These are phyloP conservation scores for Chalcosyrphus nemorum DNA, from an alignment of 2,888 invertebrate species.

Conservation along the genomic window DNA sequence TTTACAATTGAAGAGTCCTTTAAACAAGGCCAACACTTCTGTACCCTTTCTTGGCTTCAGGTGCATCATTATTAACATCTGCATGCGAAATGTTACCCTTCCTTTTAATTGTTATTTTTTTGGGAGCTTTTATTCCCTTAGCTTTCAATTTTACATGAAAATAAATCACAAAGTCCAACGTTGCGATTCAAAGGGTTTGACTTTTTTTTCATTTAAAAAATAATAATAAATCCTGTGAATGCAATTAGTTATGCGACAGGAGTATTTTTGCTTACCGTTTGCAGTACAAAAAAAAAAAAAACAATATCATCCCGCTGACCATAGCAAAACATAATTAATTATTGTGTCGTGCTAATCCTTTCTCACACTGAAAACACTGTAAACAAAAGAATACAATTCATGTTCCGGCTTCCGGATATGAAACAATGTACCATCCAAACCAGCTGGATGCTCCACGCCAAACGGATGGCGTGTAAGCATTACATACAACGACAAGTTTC, in stretches of 20 bases:
- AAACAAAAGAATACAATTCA: constrained; percentile 64
- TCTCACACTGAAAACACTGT: constrained; percentile 37
- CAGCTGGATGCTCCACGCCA: constrained; percentile 18
- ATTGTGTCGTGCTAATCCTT: constrained; percentile 64
- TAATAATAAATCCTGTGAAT: neutral
- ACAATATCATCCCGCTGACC: constrained; percentile 57
- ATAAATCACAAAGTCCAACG: constrained; percentile 7
- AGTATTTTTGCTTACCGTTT: constrained; percentile 7
- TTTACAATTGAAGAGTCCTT: neutral
- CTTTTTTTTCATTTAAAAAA: neutral
- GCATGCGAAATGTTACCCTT: neutral
- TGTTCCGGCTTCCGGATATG: constrained; percentile 44
- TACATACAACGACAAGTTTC: constrained; percentile 14
- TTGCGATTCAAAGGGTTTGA: neutral
- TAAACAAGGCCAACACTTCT: neutral
- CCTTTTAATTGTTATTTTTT: constrained; percentile 6
- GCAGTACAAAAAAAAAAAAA: neutral
- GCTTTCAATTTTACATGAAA: neutral
- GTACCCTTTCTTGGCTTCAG: neutral
- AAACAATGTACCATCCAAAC: constrained; percentile 20
- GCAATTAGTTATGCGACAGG: constrained; percentile 19
- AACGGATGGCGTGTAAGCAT: constrained; percentile 33
- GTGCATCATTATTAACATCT: neutral
- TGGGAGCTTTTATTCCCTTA: neutral
- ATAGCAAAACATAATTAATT: constrained; percentile 65